Percentiles rank a stretch among this genome's conserved stretches.
Conservation (phyloP, 2,113 vertebrate genomes). For the Macaca fascicularis region T2T-MFA8v1.1 NC_088375.1:17026001-17026500, state of each 20-base stretch:
- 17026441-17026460: not conserved
- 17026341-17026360: not conserved
- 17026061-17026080: not conserved
- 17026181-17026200: not conserved
- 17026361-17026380: fast-evolving
- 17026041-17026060: not conserved
- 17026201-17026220: not conserved
- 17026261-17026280: not conserved
- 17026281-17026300: not conserved
- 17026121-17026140: not conserved
- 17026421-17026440: not conserved
- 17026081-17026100: not conserved
- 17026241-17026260: not conserved
- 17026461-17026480: not conserved
- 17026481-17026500: not conserved
- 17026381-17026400: not conserved
- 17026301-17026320: not conserved
- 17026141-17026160: not conserved
- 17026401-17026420: not conserved
- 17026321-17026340: not conserved
- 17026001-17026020: not conserved
- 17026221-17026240: not conserved
- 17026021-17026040: not conserved
- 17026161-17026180: not conserved
- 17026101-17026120: not conserved